Evolutionary conservation across 2,797 vertebrate genomes (phyloP).

Genomic region (Gymnocypris eckloni): DNA sequence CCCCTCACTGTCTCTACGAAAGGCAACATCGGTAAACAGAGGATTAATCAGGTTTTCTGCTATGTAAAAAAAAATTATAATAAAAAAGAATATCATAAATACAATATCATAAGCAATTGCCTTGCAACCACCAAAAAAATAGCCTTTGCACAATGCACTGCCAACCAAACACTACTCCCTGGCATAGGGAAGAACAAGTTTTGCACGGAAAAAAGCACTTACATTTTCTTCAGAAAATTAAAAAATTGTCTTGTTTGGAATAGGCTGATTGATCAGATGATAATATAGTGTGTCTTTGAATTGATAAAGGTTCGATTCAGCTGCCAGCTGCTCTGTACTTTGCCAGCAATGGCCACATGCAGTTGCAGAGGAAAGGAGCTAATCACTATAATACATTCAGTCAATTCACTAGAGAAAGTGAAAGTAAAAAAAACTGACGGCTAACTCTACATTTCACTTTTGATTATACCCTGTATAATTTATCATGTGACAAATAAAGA

Average conservation of each 20-base stretch:
- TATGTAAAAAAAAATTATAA: not conserved
- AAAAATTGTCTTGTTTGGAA: not conserved
- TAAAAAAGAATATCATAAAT: not conserved
- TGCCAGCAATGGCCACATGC: conserved; percentile 16
- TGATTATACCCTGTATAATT: no score
- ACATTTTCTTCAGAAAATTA: not conserved
- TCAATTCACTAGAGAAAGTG: no score
- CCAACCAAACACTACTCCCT: not conserved
- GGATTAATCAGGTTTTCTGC: no score
- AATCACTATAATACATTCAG: not conserved
- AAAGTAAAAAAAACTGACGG: no score
- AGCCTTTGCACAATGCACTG: not conserved
- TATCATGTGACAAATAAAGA: no score
- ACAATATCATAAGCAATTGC: not conserved
- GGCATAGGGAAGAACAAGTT: not conserved
- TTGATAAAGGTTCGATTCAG: conserved; percentile 3
- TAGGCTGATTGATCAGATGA: conserved; percentile 21
- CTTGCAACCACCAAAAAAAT: not conserved
- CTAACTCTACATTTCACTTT: no score
- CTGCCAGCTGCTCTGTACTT: conserved; percentile 28
- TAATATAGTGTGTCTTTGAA: conserved; percentile 17
- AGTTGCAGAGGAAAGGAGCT: conserved; percentile 4
- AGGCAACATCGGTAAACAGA: no score
- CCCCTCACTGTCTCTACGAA: no score
- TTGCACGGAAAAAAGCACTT: not conserved